Evolutionary conservation across 2,113 vertebrate genomes (phyloP), one percentile per base, ranked within the genome.

Genomic region (Notothenia coriiceps): DNA sequence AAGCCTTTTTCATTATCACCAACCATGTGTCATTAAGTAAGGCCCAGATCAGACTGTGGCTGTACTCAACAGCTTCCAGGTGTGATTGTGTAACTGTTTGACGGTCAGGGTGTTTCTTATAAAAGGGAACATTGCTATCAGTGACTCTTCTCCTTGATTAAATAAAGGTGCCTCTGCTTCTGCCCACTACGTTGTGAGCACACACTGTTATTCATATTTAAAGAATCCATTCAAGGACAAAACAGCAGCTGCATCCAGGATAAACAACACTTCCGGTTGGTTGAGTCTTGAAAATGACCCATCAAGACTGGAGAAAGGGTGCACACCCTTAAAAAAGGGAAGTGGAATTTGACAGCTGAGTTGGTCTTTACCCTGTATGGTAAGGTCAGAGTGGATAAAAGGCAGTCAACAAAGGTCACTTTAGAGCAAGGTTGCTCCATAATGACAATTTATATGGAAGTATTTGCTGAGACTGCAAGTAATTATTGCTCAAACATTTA

Each of bases 241-340:
- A 51, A 62, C 71, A 40, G 8, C 15, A 54, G 60, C 77, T 81
- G 74, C 14, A 33, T 46, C 6, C 62, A 70, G 10, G 55, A n/a
- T 9, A 20, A 43, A 73, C 12, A 46, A 64, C 56, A 62, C 64
- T 68, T 15, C 68, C 63, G 50, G 25, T 57, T 40, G 54, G 52
- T 70, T 90, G 86, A 89, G 84, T 91, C 88, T 88, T 33, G 67
- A 68, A 18, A 77, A 59, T 47, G 57, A 86, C 83, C 69, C 65
- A 46, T 35, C 4, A 63, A 22, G 6, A 47, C 5, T 50, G 33
- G n/a, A 73, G 51, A 90, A 81, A 79, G 60, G 57, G 73, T 0
- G 40, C 0, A 22, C 20, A 14, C n/a, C 72, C 35, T 70, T 25
- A 25, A 59, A 51, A 78, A 84, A 33, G 29, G 55, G 76, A 88